These are phyloP conservation scores for Macrosteles quadrilineatus DNA, from an alignment of 1,140 invertebrate species.

Conservation along the genomic window DNA sequence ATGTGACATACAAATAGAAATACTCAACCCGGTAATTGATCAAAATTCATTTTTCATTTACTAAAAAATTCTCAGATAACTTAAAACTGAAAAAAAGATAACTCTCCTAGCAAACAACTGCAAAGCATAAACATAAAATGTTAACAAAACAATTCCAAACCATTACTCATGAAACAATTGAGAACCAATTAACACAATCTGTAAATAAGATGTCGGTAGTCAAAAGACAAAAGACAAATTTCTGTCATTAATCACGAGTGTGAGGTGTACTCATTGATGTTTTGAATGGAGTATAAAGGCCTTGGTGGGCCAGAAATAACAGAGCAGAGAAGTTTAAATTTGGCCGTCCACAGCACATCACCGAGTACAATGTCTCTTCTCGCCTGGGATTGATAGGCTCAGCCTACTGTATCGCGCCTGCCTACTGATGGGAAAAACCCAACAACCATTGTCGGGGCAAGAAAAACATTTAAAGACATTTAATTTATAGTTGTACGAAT, in stretches of 20 bases:
- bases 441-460: neutral
- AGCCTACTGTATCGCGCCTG: neutral
- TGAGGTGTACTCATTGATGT: neutral
- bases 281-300: conserved; percentile 1
- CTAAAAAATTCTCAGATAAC: no score
- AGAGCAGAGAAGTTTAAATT: neutral
- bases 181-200: neutral
- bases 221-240: no score
- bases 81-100: no score
- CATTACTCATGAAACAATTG: no score
- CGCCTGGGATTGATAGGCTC: neutral
- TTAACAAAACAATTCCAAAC: no score
- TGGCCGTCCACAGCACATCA: conserved; percentile 2
- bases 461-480: neutral
- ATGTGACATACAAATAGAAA: no score
- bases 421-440: neutral
- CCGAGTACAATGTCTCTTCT: neutral
- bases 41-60: no score
- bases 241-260: no score
- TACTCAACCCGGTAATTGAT: no score
- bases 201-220: no score
- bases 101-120: no score
- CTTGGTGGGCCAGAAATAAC: conserved; percentile 5
- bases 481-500: neutral
- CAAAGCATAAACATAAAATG: no score